Evolutionary conservation across 37 sponge, comb jelly and placozoan genomes (phyloP), one percentile per base, ranked within the genome.

Genomic region (Tethya wilhelma): DNA sequence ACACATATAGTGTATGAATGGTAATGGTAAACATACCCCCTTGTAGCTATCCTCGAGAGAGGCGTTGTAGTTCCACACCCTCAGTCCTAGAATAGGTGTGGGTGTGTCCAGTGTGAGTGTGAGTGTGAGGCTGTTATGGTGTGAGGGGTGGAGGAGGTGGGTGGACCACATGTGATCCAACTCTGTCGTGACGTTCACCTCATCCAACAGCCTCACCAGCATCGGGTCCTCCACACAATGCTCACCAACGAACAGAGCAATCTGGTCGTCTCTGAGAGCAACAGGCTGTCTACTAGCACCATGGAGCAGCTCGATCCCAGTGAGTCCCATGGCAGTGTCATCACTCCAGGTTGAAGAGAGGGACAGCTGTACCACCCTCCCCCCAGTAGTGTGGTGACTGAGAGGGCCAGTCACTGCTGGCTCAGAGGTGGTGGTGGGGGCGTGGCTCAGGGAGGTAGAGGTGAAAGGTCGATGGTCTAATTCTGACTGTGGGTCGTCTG

Each of bases 41-140:
- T 87, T 74, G 67, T 83, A 90, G 55, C 90, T 90, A 77, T 97
- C 98, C 56, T 97, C 98, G n/a, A 81, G 73, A 26, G 90, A 81
- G 33, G 86, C 83, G 73, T 97, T 97, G 84, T 95, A 97, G 79
- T 97, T 97, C 96, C 94, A 97, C 23, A 97, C 55, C 67, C 73
- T 43, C 32, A 95, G 22, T 8, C 92, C 92, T 11, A 41, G 31
- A 32, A 95, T 25, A 7, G 59, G 59, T 32, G 73, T 55, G 20
- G 74, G 78, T 12, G 44, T 17, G 56, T 71, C 69, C 40, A 95
- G 75, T 63, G 78, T 78, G 44, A 95, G 34, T 14, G 78, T 78
- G 45, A 95, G 60, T 23, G 81, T 49, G 46, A 44, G 59, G 4
- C 44, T 19, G 40, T 77, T 45, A 38, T 58, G 56, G 7, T 85